Percentiles rank a stretch among this genome's conserved stretches.
Conservation (phyloP, 2,113 vertebrate species). For the Clarias macrocephalus region DNA sequence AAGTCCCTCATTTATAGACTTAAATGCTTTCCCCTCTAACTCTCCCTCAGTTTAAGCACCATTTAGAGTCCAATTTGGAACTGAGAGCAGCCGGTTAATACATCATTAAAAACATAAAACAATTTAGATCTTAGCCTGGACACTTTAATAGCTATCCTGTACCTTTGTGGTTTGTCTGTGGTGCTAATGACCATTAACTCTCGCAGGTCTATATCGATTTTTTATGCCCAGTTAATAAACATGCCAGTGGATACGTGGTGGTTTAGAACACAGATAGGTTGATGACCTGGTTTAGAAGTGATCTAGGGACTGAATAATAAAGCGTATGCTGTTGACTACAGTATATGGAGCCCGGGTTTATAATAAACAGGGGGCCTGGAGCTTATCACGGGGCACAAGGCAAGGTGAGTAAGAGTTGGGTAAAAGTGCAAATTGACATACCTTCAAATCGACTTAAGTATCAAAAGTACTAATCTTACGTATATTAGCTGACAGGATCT, state of each 20-base stretch:
- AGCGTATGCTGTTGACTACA: not conserved
- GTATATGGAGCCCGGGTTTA: not conserved
- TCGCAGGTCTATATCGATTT: not conserved
- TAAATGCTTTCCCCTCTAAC: conserved; percentile 1
- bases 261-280: not conserved
- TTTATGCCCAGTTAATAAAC: conserved; percentile 6
- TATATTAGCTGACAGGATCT: too few relatives aligned
- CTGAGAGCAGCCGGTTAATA: not conserved
- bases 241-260: not conserved
- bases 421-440: too few relatives aligned
- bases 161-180: not conserved
- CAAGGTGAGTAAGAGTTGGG: too few relatives aligned
- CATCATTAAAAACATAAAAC: conserved; percentile 25
- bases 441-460: too few relatives aligned
- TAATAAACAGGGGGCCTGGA: not conserved
- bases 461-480: too few relatives aligned
- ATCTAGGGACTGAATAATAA: not conserved
- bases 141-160: conserved; percentile 13
- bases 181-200: not conserved
- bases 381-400: too few relatives aligned
- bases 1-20: not conserved
- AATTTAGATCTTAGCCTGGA: not conserved
- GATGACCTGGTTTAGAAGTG: not conserved
- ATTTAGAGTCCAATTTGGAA: conserved; percentile 15
- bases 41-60: not conserved